These are phyloP conservation scores for Melipona beecheii DNA, from an alignment of 2,888 invertebrate species.

Conservation along the genomic window DNA sequence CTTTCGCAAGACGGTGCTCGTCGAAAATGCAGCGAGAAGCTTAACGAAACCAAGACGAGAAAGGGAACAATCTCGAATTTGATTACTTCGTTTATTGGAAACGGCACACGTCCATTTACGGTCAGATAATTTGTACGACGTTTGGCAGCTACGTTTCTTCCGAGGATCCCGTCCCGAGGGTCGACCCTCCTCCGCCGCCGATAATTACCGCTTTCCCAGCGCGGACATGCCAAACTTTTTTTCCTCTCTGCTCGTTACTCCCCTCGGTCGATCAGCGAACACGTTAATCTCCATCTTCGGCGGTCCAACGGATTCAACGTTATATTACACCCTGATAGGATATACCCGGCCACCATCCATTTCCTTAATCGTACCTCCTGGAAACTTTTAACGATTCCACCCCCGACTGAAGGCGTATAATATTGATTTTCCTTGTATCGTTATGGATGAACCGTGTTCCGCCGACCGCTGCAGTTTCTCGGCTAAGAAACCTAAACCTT, in stretches of 20 bases:
- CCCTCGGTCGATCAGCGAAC: slow-evolving; percentile 29
- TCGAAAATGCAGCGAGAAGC: too few relatives aligned
- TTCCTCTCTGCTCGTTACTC: slow-evolving; percentile 5
- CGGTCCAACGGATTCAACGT: slow-evolving; percentile 13
- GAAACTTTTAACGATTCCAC: slow-evolving; percentile 34
- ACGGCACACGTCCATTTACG: neutral
- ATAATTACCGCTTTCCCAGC: slow-evolving; percentile 29
- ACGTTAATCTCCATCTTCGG: slow-evolving; percentile 50
- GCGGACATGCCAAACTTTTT: slow-evolving; percentile 17
- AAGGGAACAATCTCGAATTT: neutral
- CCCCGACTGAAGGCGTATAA: slow-evolving; percentile 26
- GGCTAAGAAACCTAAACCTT: neutral
- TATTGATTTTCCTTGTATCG: slow-evolving; percentile 32
- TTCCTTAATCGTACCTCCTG: slow-evolving; percentile 33
- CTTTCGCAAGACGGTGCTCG: too few relatives aligned
- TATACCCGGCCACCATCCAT: slow-evolving; percentile 22
- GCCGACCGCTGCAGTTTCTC: neutral
- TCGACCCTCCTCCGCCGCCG: neutral
- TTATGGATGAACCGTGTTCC: neutral
- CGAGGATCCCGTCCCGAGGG: neutral
- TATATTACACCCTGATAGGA: slow-evolving; percentile 28
- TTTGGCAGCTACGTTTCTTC: slow-evolving; percentile 25
- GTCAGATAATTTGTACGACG: slow-evolving; percentile 12
- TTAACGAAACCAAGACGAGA: neutral
- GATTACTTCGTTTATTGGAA: neutral